phyloP scores from a whole-genome alignment of 2,888 invertebrate genomes.

The Drosophila sordidula region DNA sequence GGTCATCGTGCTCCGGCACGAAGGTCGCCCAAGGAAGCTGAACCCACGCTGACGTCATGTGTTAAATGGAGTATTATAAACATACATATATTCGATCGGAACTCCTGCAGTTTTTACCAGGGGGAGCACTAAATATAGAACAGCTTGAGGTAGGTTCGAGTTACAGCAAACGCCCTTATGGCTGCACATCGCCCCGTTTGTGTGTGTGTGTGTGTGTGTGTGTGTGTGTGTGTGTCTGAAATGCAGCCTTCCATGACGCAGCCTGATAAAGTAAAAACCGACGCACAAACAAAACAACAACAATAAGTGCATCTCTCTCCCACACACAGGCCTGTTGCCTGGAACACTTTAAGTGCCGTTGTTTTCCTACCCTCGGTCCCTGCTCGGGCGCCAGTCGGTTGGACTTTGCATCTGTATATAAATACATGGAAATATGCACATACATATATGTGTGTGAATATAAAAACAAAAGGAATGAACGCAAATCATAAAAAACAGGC shows the following conservation, averaged over 20 bases:
- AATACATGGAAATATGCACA: background rate
- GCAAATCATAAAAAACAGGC: conserved; percentile 39
- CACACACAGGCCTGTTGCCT: conserved; percentile 12
- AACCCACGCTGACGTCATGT: conserved; percentile 35
- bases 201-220: conserved; percentile 18
- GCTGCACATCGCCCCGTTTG: conserved; percentile 21
- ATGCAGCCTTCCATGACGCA: conserved; percentile 62
- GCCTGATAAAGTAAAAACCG: conserved; percentile 51
- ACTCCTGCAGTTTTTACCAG: conserved; percentile 14
- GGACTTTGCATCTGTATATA: conserved; percentile 19
- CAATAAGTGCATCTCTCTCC: conserved; percentile 26
- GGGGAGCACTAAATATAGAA: conserved; percentile 74
- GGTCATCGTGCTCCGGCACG: conserved; percentile 9
- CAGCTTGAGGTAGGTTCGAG: conserved; percentile 75
- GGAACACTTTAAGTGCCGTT: conserved; percentile 39
- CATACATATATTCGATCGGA: conserved; percentile 7
- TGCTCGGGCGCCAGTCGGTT: conserved; percentile 5
- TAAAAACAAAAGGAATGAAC: conserved; percentile 4
- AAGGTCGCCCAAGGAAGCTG: conserved; percentile 38
- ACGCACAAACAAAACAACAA: conserved; percentile 21
- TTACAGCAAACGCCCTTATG: conserved; percentile 56
- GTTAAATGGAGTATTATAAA: conserved; percentile 11
- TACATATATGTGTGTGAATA: background rate
- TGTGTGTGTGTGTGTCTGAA: conserved; percentile 37
- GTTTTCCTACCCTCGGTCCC: conserved; percentile 2